Percentiles rank a stretch among this genome's conserved stretches.
phyloP scores from a whole-genome alignment of 1,140 invertebrate genomes.

The Dolichoris vasculosae region DNA sequence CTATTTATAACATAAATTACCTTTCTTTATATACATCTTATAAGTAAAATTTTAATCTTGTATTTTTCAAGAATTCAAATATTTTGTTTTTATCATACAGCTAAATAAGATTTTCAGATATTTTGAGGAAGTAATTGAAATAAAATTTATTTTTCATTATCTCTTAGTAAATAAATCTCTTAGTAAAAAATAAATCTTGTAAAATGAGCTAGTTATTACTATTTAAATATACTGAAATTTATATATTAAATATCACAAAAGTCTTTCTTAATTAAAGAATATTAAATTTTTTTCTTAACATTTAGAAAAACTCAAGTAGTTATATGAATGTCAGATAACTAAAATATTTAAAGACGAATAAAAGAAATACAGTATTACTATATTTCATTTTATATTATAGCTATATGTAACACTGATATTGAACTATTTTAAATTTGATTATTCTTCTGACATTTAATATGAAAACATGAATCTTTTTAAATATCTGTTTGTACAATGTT shows the following conservation, averaged over 20 bases:
- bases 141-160: no score
- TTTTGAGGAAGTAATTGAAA: no score
- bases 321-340: neutral
- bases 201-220: neutral
- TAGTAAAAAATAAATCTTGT: neutral
- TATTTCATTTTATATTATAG: neutral
- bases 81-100: no score
- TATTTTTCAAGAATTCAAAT: no score
- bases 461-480: neutral
- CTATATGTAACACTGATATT: neutral
- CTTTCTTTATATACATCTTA: neutral
- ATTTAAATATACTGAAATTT: neutral
- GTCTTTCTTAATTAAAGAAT: neutral
- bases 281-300: neutral
- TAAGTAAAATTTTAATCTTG: neutral
- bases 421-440: neutral
- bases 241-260: neutral
- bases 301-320: neutral
- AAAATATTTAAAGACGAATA: neutral
- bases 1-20: neutral
- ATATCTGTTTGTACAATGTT: no score
- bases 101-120: no score
- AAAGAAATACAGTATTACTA: neutral
- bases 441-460: neutral
- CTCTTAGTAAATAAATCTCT: no score